These are phyloP conservation scores for Formica aserva DNA, from an alignment of 2,888 invertebrate genomes.

Conservation along the genomic window DNA sequence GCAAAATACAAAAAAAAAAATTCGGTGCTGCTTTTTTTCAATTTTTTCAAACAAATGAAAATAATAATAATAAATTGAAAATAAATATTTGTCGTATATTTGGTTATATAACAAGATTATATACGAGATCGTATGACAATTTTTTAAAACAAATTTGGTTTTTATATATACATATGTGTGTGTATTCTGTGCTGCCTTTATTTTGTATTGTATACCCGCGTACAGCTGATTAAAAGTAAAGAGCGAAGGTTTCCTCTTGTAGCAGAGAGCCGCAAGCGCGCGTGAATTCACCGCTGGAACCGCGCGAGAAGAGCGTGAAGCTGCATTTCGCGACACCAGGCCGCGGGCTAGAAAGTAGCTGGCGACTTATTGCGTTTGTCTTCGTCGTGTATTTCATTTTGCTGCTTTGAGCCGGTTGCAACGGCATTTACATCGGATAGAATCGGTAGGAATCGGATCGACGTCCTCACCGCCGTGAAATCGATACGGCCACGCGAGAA, in stretches of 20 bases:
- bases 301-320: conserved; percentile 63
- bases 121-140: background rate
- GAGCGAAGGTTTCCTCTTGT: background rate
- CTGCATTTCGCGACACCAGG: conserved; percentile 66
- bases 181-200: background rate
- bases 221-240: background rate
- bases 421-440: conserved; percentile 65
- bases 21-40: background rate
- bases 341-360: conserved; percentile 82
- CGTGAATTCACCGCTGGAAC: conserved; percentile 13
- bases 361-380: conserved; percentile 73
- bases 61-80: background rate
- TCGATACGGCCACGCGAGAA: background rate
- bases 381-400: conserved; percentile 63
- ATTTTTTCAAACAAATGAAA: background rate
- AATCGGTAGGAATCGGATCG: conserved; percentile 33
- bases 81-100: background rate
- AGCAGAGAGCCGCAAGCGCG: background rate
- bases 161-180: background rate
- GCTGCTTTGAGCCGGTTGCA: conserved; percentile 53
- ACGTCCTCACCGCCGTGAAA: background rate
- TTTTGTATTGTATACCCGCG: background rate
- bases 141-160: background rate
- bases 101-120: background rate
- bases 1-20: background rate